Conservation (phyloP, 2,113 vertebrate genomes). For the Limnothrissa miodon region DNA sequence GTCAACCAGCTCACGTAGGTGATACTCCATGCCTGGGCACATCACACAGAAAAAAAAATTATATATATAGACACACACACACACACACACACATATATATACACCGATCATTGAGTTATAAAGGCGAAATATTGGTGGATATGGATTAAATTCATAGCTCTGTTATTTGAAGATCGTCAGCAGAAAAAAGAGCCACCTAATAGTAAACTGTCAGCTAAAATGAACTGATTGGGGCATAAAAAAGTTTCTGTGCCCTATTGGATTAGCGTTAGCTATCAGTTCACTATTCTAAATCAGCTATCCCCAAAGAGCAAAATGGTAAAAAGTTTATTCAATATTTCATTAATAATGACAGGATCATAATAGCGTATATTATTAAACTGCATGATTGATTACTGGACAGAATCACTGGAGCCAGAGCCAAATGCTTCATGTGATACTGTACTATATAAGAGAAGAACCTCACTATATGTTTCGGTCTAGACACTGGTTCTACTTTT, state of each 20-base stretch:
- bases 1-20: conserved; percentile 95
- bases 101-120: neutral
- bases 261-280: too few species aligned
- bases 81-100: neutral
- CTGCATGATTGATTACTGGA: neutral
- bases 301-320: neutral
- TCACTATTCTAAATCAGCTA: neutral
- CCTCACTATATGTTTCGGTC: neutral
- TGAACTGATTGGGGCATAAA: too few species aligned
- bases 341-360: neutral
- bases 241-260: neutral
- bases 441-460: neutral
- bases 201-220: too few species aligned
- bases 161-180: too few species aligned
- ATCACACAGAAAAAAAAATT: neutral
- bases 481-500: neutral
- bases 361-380: neutral
- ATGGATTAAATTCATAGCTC: too few species aligned
- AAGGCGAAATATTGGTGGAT: too few species aligned
- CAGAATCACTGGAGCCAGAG: neutral
- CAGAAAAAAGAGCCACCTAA: too few species aligned
- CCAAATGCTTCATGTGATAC: neutral
- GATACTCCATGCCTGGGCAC: conserved; percentile 88
- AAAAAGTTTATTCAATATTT: neutral
- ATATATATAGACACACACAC: too few species aligned